Conservation (phyloP, 2,113 vertebrate species). For the Calyptomena viridis region DNA sequence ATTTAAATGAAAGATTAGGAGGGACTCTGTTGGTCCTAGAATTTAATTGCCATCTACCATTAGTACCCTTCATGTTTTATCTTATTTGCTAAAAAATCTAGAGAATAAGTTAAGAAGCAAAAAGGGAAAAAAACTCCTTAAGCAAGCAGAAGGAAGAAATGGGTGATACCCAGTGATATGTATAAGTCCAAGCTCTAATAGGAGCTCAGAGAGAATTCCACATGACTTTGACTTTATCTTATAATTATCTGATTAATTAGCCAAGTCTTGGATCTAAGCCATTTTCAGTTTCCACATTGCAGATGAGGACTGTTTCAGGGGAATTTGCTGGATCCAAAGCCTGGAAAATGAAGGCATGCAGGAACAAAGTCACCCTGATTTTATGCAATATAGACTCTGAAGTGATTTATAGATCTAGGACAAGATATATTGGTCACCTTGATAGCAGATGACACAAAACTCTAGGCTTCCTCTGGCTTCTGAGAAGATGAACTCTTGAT, state of each 20-base stretch:
- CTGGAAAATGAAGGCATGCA: not conserved
- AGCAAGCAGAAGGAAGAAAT: not conserved
- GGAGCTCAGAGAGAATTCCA: not conserved
- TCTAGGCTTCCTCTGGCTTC: not conserved
- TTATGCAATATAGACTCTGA: not conserved
- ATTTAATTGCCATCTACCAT: accelerated
- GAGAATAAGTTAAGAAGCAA: not conserved
- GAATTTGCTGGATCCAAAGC: not conserved
- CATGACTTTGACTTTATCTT: not conserved
- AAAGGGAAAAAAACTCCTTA: not conserved
- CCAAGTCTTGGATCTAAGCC: not conserved
- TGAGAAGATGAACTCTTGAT: not conserved
- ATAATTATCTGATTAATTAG: not conserved
- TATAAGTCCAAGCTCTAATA: not conserved
- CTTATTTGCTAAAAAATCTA: not conserved
- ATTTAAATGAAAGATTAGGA: not conserved
- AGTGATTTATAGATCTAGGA: not conserved
- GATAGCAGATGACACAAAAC: not conserved
- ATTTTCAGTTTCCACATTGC: not conserved
- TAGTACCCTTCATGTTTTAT: not conserved
- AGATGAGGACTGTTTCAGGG: not conserved
- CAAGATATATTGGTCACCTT: not conserved
- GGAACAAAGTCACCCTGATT: not conserved
- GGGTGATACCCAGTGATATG: not conserved
- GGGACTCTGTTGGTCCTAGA: not conserved